Base-by-base conservation (phyloP, 2,797 vertebrate species). In the Hemibagrus guttatus region DNA sequence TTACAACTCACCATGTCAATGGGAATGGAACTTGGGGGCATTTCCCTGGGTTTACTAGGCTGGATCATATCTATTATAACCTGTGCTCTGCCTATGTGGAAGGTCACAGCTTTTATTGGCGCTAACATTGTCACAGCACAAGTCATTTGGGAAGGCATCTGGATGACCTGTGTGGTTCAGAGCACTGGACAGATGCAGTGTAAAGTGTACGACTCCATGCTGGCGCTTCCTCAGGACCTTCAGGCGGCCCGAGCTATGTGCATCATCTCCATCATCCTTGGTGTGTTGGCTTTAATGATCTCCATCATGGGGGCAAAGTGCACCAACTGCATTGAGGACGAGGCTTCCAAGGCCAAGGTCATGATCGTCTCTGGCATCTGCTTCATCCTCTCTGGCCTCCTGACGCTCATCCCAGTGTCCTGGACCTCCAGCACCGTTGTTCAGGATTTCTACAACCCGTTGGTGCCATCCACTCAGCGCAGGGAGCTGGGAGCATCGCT, bases 151-250 rank as follows among this genome's bases (percentile, higher is more conserved):
- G 95, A 97, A 82, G 97, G 97, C 21, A 91, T 98, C 64, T 98
- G 97, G 97, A 98, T 98, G 97, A 96, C 90, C 90, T 98, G 97
- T 42, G 96, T 97, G 71, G 93, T 91, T 21, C 97, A 97, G 94
- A 98, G 97, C 91, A 98, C 97, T 0, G 97, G 97, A 3, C 97
- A 98, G 92, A 97, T 98, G 97, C 97, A 97, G 85, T 98, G 97
- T 86, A 98, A 97, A 92, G 35, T 97, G 58, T 97, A 98, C 2
- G 97, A 98, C 92, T 98, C 97, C 0, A 31, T 98, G 92, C 93
- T 98, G 90, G 95, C 95, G 0, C 90, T 98, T 89, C n/a, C 95
- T 0, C 94, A 90, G 74, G 97, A 99, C 87, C 93, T 99, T 75
- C 98, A 99, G 90, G 98, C 98, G 0, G 96, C 98, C 78, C 95